Evolutionary conservation across 2,113 vertebrate genomes (phyloP), one percentile per base, ranked within the genome.

Genomic region (Salminus brasiliensis): DNA sequence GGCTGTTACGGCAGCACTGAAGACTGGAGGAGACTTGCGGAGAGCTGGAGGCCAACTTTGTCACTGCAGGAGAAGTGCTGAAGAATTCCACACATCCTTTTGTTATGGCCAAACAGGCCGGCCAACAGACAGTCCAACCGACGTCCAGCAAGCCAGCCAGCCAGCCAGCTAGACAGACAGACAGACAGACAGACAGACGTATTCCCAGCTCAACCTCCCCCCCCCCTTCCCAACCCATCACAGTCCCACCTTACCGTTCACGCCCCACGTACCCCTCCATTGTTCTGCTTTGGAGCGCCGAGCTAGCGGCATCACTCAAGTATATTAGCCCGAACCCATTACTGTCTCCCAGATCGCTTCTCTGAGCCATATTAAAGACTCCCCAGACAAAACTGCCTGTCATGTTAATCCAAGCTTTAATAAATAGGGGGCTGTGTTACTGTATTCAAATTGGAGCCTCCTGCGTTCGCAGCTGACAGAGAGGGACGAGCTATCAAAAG

Each of bases 381-480:
- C 97, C 96, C 97, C 93, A 98, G 97, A 98, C 96, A 98, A 97
- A 98, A 98, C 95, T 97, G 95, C 94, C 95, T 98, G 97, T 98
- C 97, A 97, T 98, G 96, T 98, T 98, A 98, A 98, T 98, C 96
- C 96, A 96, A 96, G 96, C 96, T 98, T 96, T 97, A 98, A 98
- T 98, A 98, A 98, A 96, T 94, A 95, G 91, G 94, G 94, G 95
- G 94, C 95, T 95, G 95, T 97, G 95, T 97, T 96, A 97, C 95
- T 91, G 93, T 95, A 97, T 97, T 97, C 95, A 97, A 97, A 97
- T 96, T 92, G 94, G 89, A 94, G 93, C 59, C 90, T 92, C 93
- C 95, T 91, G 91, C 94, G 67, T 81, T 68, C 29, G 59, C 47
- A 3, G 92, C 93, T 93, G 93, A 93, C 91, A 90, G 92, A 90